These are phyloP conservation scores for Erebia palarica DNA, from an alignment of 2,888 invertebrate species.

Conservation along the genomic window DNA sequence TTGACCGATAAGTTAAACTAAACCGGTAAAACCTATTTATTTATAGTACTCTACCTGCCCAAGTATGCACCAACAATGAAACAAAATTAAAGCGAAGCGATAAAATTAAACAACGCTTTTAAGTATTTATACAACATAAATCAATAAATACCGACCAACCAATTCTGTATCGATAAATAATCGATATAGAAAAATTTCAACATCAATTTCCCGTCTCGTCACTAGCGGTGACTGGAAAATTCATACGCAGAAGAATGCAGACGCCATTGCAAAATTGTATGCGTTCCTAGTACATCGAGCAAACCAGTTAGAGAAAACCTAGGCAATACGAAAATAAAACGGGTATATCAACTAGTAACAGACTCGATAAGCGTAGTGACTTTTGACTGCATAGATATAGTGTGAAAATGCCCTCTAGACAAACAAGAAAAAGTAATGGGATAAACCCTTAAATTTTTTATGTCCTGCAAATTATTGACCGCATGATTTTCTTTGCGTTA, in stretches of 20 bases:
- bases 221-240: slow-evolving; percentile 40
- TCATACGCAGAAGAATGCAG: slow-evolving; percentile 54
- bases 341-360: slow-evolving; percentile 3
- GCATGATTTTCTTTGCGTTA: too few species aligned
- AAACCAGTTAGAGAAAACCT: slow-evolving; percentile 52
- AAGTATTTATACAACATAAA: neutral
- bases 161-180: slow-evolving; percentile 23
- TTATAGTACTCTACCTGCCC: too few species aligned
- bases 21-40: too few species aligned
- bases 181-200: slow-evolving; percentile 21
- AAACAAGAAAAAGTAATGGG: too few species aligned
- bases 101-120: too few species aligned
- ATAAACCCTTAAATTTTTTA: too few species aligned
- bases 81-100: too few species aligned
- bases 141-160: slow-evolving; percentile 8
- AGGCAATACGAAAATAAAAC: slow-evolving; percentile 48
- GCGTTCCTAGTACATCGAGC: slow-evolving; percentile 39
- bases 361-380: slow-evolving; percentile 39
- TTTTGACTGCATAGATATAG: slow-evolving; percentile 12
- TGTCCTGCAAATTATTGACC: too few species aligned
- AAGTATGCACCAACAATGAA: too few species aligned
- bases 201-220: slow-evolving; percentile 36
- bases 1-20: too few species aligned
- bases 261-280: slow-evolving; percentile 52
- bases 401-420: neutral